Conservation (phyloP, 53 echinoderm and acorn worm genomes). For the Hippasteria phrygiana region DNA sequence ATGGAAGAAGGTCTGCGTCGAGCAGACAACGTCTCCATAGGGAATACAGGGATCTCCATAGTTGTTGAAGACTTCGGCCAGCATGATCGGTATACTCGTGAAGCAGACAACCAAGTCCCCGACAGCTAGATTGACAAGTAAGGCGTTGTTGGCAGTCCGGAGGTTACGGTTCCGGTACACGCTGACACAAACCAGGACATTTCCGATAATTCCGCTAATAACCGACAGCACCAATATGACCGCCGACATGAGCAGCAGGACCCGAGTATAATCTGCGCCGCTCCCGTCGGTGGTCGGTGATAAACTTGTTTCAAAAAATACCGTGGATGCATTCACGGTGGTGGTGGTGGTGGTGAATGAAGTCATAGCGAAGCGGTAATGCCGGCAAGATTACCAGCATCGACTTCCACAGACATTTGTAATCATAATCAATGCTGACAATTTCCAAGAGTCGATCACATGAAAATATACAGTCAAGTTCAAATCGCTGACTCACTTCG, state of each 20-base stretch:
- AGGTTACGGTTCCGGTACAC: constrained; percentile 78
- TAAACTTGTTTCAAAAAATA: not conserved
- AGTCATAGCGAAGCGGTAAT: not conserved
- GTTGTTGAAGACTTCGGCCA: not conserved
- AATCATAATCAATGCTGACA: no score
- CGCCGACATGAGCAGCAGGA: constrained; percentile 47
- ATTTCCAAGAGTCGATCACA: no score
- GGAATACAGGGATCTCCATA: constrained; percentile 37
- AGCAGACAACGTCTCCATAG: constrained; percentile 58
- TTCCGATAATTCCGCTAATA: constrained; percentile 77
- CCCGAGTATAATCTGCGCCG: not conserved
- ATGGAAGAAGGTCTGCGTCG: constrained; percentile 74
- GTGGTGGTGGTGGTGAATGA: not conserved
- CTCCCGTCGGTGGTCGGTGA: not conserved
- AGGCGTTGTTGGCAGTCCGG: constrained; percentile 86
- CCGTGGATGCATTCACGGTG: not conserved
- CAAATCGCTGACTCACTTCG: no score
- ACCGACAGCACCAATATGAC: constrained; percentile 68
- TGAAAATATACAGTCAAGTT: no score
- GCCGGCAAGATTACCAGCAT: not conserved
- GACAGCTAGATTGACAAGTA: constrained; percentile 84
- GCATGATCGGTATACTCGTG: constrained; percentile 68
- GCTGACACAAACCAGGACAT: constrained; percentile 80
- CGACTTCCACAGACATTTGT: no score
- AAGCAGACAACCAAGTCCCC: constrained; percentile 79